These are phyloP conservation scores for Rhinatrema bivittatum DNA, from an alignment of 2,797 vertebrate species.

Conservation along the genomic window DNA sequence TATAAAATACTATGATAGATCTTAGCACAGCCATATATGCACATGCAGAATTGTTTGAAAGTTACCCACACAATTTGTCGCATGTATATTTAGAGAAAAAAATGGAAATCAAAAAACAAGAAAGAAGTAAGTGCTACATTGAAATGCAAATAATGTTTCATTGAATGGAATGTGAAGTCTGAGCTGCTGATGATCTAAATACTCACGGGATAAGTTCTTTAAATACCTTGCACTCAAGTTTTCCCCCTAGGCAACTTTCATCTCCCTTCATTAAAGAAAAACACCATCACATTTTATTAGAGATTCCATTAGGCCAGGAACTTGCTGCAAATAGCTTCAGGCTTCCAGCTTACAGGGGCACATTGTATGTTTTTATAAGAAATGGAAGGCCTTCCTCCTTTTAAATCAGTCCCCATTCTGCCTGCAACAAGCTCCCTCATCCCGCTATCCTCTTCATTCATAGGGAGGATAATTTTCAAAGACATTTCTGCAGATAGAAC, in stretches of 20 bases:
- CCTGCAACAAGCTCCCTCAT: constrained; percentile 22
- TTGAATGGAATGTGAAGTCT: constrained; percentile 47
- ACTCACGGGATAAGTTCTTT: constrained; percentile 51
- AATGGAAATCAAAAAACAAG: constrained; percentile 14
- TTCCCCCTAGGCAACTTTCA: constrained; percentile 45
- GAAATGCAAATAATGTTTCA: constrained; percentile 52
- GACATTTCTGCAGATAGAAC: no score
- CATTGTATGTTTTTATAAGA: no score
- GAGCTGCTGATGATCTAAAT: constrained; percentile 43
- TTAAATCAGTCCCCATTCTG: constrained; percentile 22
- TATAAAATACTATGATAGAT: no score
- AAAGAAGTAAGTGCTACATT: constrained; percentile 21
- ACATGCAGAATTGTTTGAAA: no score
- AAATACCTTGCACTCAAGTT: constrained; percentile 45
- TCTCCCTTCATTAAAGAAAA: constrained; percentile 46
- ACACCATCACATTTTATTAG: constrained; percentile 51
- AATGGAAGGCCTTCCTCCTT: constrained; percentile 28
- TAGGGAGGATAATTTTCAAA: no score
- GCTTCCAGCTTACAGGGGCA: constrained; percentile 35
- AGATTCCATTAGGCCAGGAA: constrained; percentile 40
- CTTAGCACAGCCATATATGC: no score
- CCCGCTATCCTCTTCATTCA: no score
- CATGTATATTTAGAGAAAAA: no score
- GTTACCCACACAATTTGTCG: no score
- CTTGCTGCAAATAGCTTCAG: constrained; percentile 42